Base-by-base conservation (phyloP, 2,888 invertebrate species). In the Xanthorhoe spadicearia region DNA sequence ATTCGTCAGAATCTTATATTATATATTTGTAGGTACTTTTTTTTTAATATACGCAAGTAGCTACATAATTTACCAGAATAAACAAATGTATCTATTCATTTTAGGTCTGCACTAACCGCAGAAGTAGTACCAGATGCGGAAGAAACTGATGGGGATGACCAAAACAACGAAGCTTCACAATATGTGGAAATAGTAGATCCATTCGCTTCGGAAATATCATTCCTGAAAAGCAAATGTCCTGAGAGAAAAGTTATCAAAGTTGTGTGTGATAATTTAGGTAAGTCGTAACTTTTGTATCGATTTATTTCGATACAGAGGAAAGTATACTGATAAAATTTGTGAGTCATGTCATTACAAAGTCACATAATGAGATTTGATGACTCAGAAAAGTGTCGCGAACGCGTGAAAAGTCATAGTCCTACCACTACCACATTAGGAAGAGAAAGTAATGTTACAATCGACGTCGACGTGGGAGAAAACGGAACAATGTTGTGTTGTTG, bases 131-230 rank as follows among this genome's bases (percentile, higher is more conserved):
- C 95, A 10, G 94, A 95, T 70, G 93, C 94, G 6, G 96, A 96
- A 68, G 88, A 81, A 38, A 94, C 95, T 72, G 92, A 95, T 3
- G 91, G 95, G 85, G 35, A 87, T 93, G 66, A 90, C 10, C 71
- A 94, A 48, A 19, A 28, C 35, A 94, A 74, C 67, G 83, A 84
- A 46, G 69, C 71, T 23, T 82, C 87, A 7, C 87, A 96, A 68
- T 98, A 97, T 81, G 97, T 97, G 0, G 95, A 96, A 81, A 96
- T 97, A 80, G 95, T 97, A 69, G 96, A 97, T 84, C 97, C 97
- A 0, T 94, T 95, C 67, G 97, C 97, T 0, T 86, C 96, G 0
- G 97, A 97, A 88, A 97, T 97, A 66, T 96, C 96, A 38, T 98
- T 98, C 77, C 94, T 96, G 13, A 95, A 96, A 75, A 96, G 96